Conservation (phyloP, 2,888 invertebrate species). For the Vanessa cardui region DNA sequence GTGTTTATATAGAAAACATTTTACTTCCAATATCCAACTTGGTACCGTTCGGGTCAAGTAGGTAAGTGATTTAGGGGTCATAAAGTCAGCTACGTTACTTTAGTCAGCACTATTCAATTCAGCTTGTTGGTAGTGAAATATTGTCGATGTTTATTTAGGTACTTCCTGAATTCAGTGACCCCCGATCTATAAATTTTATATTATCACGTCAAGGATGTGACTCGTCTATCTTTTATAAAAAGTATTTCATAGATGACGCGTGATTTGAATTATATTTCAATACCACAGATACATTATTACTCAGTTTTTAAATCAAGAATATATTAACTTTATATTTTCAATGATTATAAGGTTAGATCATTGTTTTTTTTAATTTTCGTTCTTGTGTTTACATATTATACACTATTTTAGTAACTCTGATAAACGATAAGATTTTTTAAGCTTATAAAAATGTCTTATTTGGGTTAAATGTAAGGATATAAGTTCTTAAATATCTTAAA, state of each 20-base stretch:
- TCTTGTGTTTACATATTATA: too few species aligned
- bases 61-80: slow-evolving; percentile 25
- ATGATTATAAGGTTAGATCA: too few species aligned
- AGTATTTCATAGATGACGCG: not conserved
- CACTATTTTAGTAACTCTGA: too few species aligned
- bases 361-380: too few species aligned
- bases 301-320: too few species aligned
- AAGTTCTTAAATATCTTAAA: too few species aligned
- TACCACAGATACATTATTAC: too few species aligned
- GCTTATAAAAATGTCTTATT: too few species aligned
- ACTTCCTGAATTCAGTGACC: not conserved
- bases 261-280: too few species aligned
- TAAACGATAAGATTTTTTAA: too few species aligned
- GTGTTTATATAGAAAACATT: slow-evolving; percentile 3
- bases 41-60: slow-evolving; percentile 25
- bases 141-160: slow-evolving; percentile 7
- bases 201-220: not conserved
- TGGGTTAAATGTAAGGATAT: too few species aligned
- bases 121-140: slow-evolving; percentile 8
- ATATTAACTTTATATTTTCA: too few species aligned
- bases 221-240: not conserved
- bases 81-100: slow-evolving; percentile 22
- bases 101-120: slow-evolving; percentile 12
- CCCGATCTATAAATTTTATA: slow-evolving; percentile 4
- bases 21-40: slow-evolving; percentile 24